Base-by-base conservation (phyloP, 2,797 vertebrate genomes). In the Cynopterus sphinx region DNA sequence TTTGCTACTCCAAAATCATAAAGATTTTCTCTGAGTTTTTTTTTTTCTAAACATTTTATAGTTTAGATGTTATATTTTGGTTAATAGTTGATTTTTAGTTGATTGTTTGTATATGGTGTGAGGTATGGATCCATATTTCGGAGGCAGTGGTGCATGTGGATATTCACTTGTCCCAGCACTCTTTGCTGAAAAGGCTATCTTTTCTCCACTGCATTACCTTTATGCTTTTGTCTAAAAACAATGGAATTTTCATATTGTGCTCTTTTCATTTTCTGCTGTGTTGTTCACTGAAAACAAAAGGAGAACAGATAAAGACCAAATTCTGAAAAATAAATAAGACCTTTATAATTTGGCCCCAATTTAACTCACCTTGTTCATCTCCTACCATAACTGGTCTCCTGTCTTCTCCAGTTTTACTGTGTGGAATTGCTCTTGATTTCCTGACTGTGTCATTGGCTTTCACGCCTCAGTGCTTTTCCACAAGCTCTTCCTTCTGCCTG, bases 211-310 rank as follows among this genome's bases (percentile, higher is more conserved):
- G 21, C 31, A 4, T 83, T 51, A 16, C 43, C 28, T 70, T 75
- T 90, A 33, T 92, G 61, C 49, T 51, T 92, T 92, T 87, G 77
- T 74, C 28, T 26, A 49, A 79, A 94, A 79, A 36, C 55, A 43
- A 9, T 63, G 43, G 9, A 9, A 65, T 94, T 85, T 91, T 91
- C 55, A 93, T 61, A 55, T 1, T 71, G 28, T 81, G 33, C 31
- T 21, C 9, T 79, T 77, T 59, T 68, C 15, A 24, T 82, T 82
- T 88, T 61, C 22, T 67, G 26, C 46, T 67, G n/a, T 43, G 28
- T 89, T 65, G 21, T 83, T 81, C 22, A 95, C 3, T 75, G 57
- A 53, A 78, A 77, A 71, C 33, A 74, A 65, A 90, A 68, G 0
- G 24, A 86, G 67, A 91, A 65, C 33, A 77, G 59, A 85, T 88